phyloP scores from a whole-genome alignment of 2,797 vertebrate genomes.

The Pitangus sulphuratus region DNA sequence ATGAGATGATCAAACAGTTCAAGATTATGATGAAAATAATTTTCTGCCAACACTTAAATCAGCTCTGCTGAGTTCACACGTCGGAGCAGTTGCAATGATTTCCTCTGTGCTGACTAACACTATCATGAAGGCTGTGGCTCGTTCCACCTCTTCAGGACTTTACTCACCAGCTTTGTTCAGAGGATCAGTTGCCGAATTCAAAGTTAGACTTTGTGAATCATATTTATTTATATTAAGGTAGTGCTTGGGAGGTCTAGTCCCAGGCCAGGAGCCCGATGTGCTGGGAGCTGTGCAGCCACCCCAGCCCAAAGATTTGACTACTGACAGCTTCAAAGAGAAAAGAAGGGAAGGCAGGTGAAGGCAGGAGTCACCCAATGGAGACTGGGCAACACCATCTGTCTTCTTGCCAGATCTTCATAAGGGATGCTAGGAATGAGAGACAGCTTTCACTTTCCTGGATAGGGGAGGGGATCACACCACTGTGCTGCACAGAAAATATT shows the following conservation, averaged over 20 bases:
- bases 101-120: background rate
- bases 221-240: background rate
- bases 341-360: background rate
- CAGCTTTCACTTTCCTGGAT: background rate
- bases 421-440: background rate
- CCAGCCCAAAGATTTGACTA: background rate
- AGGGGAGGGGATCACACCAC: background rate
- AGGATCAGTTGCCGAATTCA: background rate
- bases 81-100: background rate
- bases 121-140: background rate
- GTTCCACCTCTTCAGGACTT: slow-evolving; percentile 3
- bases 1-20: background rate
- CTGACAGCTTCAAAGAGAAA: background rate
- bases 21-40: background rate
- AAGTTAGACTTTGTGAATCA: background rate
- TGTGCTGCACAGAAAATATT: background rate
- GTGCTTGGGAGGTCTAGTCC: background rate
- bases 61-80: background rate
- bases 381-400: background rate
- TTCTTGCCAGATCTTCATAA: background rate
- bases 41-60: background rate
- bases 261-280: accelerated
- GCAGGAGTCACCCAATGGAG: background rate
- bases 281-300: background rate
- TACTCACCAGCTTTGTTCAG: slow-evolving; percentile 10